Percentiles rank a stretch among this genome's conserved stretches.
phyloP scores from a whole-genome alignment of 2,888 invertebrate genomes.

The Stegana nigrithorax region DNA sequence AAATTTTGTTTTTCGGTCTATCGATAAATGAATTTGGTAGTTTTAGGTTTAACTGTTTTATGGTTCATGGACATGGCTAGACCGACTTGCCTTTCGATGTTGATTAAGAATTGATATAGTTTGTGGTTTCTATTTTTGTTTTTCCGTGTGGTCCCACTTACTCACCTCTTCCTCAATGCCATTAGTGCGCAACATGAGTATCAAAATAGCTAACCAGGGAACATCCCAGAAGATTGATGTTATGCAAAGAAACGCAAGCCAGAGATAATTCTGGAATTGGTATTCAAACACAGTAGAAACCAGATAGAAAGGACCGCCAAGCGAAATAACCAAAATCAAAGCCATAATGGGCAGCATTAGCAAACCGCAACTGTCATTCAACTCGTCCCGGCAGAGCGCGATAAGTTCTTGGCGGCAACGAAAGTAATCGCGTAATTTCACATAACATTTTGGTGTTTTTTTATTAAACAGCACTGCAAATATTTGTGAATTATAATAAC shows the following conservation, averaged over 20 bases:
- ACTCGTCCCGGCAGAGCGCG: conserved; percentile 23
- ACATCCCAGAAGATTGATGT: conserved; percentile 32
- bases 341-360: conserved; percentile 41
- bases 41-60: too few relatives aligned
- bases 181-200: conserved; percentile 36
- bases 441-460: not conserved
- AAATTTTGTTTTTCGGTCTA: too few relatives aligned
- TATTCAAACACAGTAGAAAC: conserved; percentile 41
- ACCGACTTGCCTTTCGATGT: too few relatives aligned
- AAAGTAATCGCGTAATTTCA: conserved; percentile 11
- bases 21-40: too few relatives aligned
- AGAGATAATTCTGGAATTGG: conserved; percentile 8
- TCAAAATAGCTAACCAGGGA: conserved; percentile 39
- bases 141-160: not conserved
- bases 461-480: not conserved
- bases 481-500: conserved; percentile 24
- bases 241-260: not conserved
- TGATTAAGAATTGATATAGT: too few relatives aligned
- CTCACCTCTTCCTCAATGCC: conserved; percentile 46
- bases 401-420: conserved; percentile 27
- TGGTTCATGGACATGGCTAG: too few relatives aligned
- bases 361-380: conserved; percentile 36
- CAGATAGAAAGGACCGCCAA: conserved; percentile 36
- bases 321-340: conserved; percentile 30
- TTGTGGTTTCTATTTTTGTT: too few relatives aligned